phyloP scores from a whole-genome alignment of 2,888 invertebrate species.

The Zhengitettix transpicula region DNA sequence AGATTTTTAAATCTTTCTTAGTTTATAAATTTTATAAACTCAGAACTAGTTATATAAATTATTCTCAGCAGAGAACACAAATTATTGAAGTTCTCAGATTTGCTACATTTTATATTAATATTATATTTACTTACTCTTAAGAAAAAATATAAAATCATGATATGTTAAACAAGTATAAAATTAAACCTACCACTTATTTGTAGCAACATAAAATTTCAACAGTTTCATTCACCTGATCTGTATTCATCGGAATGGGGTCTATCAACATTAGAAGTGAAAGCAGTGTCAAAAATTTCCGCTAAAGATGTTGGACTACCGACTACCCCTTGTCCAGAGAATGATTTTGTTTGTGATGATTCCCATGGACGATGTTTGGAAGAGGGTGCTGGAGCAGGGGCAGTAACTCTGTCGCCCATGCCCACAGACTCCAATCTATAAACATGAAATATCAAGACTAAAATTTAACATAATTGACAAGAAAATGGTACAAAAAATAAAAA shows the following conservation, averaged over 20 bases:
- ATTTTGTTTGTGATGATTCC: slow-evolving; percentile 16
- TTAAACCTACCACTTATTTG: background rate
- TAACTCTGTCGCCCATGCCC: slow-evolving; percentile 12
- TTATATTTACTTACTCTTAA: too few species aligned
- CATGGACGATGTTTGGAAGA: slow-evolving; percentile 16
- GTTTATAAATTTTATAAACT: too few species aligned
- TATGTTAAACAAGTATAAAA: background rate
- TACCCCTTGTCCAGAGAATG: slow-evolving; percentile 11
- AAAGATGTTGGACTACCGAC: slow-evolving; percentile 27
- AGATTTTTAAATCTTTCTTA: too few species aligned
- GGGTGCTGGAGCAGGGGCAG: slow-evolving; percentile 9
- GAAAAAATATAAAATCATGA: too few species aligned
- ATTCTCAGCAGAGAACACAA: too few species aligned
- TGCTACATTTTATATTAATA: too few species aligned
- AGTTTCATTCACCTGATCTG: slow-evolving; percentile 20
- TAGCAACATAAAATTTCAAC: slow-evolving; percentile 30
- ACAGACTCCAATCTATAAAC: background rate
- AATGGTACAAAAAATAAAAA: background rate
- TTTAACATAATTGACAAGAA: background rate
- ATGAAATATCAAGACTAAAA: background rate
- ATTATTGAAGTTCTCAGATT: too few species aligned
- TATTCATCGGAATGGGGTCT: slow-evolving; percentile 16
- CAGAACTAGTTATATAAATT: too few species aligned
- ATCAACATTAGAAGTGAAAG: slow-evolving; percentile 39
- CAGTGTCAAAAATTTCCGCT: slow-evolving; percentile 45